phyloP scores from a whole-genome alignment of 2,888 invertebrate genomes.

The Leistus spinibarbis region DNA sequence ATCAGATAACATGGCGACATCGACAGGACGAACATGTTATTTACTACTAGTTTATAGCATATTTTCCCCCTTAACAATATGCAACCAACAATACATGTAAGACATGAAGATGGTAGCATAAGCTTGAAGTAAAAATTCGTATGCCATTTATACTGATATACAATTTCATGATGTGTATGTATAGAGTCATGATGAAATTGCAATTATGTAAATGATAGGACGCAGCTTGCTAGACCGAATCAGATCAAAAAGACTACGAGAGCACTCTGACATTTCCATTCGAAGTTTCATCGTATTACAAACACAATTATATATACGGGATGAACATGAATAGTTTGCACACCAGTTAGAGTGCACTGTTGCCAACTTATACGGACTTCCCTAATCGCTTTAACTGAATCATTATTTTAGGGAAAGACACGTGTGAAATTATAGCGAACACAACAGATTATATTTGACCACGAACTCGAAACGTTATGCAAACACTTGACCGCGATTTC shows the following conservation, averaged over 20 bases:
- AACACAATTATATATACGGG: not conserved
- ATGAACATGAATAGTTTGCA: not conserved
- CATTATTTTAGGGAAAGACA: not conserved
- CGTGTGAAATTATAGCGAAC: not conserved
- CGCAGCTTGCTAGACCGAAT: no score
- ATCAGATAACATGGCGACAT: not conserved
- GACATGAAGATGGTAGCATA: no score
- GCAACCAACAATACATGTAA: no score
- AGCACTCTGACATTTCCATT: not conserved
- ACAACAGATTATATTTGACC: not conserved
- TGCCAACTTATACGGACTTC: not conserved
- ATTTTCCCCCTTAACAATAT: no score
- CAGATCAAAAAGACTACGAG: not conserved
- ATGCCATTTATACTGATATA: no score
- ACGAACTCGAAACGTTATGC: not conserved
- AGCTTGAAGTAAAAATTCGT: no score
- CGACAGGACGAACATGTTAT: no score
- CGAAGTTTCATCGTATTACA: not conserved
- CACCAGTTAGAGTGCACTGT: not conserved
- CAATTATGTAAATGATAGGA: not conserved
- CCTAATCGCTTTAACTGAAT: not conserved
- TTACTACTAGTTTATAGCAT: no score
- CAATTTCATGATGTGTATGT: no score
- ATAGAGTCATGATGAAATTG: not conserved
- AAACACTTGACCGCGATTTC: not conserved